Conservation (phyloP, 2,113 vertebrate genomes). For the Ursus arctos region DNA sequence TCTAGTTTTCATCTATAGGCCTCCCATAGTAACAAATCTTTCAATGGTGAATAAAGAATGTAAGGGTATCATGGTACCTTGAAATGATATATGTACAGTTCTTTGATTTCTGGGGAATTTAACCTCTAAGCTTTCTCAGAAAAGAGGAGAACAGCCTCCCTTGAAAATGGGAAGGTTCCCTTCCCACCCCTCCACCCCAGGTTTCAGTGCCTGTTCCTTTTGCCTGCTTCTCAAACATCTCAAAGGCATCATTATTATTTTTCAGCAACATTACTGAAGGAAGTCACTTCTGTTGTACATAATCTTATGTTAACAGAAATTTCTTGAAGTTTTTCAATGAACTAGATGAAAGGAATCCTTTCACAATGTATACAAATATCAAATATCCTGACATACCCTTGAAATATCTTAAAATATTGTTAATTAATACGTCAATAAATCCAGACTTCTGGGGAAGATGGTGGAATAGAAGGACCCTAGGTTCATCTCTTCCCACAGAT, state of each 20-base stretch:
- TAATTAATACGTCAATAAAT: not conserved
- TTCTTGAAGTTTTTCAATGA: not conserved
- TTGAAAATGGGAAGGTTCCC: not conserved
- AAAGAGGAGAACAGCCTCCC: not conserved
- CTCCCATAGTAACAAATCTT: not conserved
- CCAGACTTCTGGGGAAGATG: not conserved
- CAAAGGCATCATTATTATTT: not conserved
- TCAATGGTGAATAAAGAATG: not conserved
- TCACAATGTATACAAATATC: not conserved
- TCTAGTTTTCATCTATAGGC: not conserved
- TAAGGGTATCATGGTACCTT: not conserved
- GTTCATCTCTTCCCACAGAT: not conserved
- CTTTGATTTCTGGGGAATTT: not conserved
- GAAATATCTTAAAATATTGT: not conserved
- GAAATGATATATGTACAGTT: not conserved
- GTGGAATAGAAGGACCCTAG: not conserved
- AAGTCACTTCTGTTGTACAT: not conserved
- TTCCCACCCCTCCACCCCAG: fast-evolving
- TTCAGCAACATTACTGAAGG: not conserved
- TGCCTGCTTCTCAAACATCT: not conserved
- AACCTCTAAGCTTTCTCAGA: not conserved
- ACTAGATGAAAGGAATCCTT: not conserved
- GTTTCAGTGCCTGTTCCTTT: not conserved
- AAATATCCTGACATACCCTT: not conserved
- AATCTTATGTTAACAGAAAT: not conserved